A percentile compares a stretch with the other conserved stretches of the same genome.
phyloP scores from a whole-genome alignment of 2,888 invertebrate species.

The Drosophila neotestacea region DNA sequence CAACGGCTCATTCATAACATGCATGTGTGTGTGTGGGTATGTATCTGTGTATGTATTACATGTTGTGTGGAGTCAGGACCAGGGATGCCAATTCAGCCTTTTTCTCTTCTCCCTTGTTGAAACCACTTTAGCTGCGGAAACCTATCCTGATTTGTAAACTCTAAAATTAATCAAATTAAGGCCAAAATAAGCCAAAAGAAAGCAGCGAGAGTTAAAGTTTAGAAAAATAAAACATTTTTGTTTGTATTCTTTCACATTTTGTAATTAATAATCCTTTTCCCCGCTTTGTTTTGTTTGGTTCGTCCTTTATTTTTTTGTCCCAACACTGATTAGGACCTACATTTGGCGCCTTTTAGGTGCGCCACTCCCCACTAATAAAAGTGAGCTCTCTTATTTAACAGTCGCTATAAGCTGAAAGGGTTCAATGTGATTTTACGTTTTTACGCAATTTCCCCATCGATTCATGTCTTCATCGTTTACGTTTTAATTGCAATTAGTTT shows the following conservation, averaged over 20 bases:
- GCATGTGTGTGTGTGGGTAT: constrained; percentile 21
- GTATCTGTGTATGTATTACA: constrained; percentile 14
- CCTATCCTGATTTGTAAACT: too few species aligned
- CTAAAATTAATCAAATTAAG: too few species aligned
- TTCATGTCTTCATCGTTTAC: constrained; percentile 31
- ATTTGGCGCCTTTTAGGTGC: constrained; percentile 57
- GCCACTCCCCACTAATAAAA: constrained; percentile 32
- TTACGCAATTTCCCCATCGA: constrained; percentile 57
- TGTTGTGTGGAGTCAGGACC: constrained; percentile 37
- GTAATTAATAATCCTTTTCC: too few species aligned
- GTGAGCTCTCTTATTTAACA: constrained; percentile 28
- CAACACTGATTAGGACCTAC: constrained; percentile 29
- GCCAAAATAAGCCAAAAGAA: too few species aligned
- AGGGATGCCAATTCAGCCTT: too few species aligned
- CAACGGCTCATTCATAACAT: constrained; percentile 47
- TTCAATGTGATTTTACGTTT: constrained; percentile 36
- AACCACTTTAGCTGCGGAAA: too few species aligned
- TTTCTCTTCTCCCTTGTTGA: too few species aligned
- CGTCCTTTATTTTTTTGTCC: too few species aligned
- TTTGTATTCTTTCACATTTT: too few species aligned
- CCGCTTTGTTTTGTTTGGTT: too few species aligned
- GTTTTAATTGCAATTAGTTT: constrained; percentile 35
- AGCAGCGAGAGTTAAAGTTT: too few species aligned
- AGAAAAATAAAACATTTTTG: too few species aligned
- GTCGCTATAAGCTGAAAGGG: constrained; percentile 34